These are phyloP conservation scores for Leptopilina clavipes DNA, from an alignment of 1,140 invertebrate species.

Conservation along the genomic window DNA sequence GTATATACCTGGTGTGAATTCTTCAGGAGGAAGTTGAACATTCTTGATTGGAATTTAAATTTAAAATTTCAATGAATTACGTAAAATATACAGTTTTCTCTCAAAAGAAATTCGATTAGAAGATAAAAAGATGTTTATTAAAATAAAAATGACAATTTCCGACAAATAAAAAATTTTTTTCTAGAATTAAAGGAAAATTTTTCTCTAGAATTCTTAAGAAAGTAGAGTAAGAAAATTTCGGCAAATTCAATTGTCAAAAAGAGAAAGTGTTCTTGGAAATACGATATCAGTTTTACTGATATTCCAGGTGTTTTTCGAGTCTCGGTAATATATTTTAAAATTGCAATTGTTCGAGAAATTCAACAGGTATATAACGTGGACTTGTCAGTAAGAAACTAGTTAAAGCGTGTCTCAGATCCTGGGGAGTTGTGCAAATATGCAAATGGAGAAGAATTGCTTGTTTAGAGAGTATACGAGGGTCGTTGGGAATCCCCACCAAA, in stretches of 20 bases:
- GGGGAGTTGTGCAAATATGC: constrained; percentile 49
- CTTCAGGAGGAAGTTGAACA: neutral
- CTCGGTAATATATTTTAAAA: constrained; percentile 4
- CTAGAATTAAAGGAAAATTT: too few species aligned
- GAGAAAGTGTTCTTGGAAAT: constrained; percentile 10
- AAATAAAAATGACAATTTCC: too few species aligned
- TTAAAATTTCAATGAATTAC: neutral
- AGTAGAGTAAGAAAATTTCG: too few species aligned
- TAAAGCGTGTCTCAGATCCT: constrained; percentile 18
- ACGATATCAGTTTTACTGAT: neutral
- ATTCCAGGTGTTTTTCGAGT: constrained; percentile 13
- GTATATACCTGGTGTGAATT: constrained; percentile 2
- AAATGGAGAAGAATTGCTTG: constrained; percentile 41
- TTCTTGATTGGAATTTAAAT: constrained; percentile 25
- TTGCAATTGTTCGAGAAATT: constrained; percentile 11
- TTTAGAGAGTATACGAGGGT: neutral
- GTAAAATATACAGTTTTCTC: neutral
- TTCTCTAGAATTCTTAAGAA: too few species aligned
- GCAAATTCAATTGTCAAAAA: neutral
- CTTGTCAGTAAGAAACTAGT: constrained; percentile 22
- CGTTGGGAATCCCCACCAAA: neutral
- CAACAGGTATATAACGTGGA: constrained; percentile 21
- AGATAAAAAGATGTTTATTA: too few species aligned
- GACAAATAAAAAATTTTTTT: too few species aligned
- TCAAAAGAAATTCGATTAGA: too few species aligned